Percentiles rank a stretch among this genome's conserved stretches.
phyloP scores from a whole-genome alignment of 2,113 vertebrate species.

The Tupaia tana region DNA sequence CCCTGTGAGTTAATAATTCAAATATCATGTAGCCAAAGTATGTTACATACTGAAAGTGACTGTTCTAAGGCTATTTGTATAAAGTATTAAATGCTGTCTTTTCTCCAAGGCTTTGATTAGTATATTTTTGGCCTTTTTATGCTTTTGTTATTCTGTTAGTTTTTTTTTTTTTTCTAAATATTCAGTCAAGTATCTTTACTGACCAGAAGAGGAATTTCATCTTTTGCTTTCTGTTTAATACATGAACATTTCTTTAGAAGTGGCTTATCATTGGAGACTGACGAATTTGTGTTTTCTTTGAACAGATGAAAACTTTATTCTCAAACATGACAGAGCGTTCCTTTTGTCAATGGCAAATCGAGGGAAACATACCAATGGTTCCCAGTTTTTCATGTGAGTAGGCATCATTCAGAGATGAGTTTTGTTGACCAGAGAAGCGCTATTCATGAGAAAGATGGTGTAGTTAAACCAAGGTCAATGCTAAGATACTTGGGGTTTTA shows the following conservation, averaged over 20 bases:
- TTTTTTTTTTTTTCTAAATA: constrained; percentile 65
- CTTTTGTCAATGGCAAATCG: constrained; percentile 99
- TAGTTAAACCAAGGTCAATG: constrained; percentile 73
- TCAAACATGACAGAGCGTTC: constrained; percentile 99
- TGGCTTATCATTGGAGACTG: constrained; percentile 73
- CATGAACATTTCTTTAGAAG: constrained; percentile 74
- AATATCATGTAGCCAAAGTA: constrained; percentile 41
- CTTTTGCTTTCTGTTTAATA: constrained; percentile 80
- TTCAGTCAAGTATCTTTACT: constrained; percentile 80
- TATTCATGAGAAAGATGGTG: constrained; percentile 89
- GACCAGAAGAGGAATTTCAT: constrained; percentile 85
- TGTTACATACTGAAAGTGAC: constrained; percentile 71
- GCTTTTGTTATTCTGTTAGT: constrained; percentile 74
- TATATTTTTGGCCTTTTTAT: constrained; percentile 70
- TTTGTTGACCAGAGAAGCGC: constrained; percentile 87
- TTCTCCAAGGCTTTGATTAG: constrained; percentile 77
- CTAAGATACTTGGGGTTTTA: constrained; percentile 1
- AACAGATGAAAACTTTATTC: constrained; percentile 99
- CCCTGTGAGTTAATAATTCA: constrained; percentile 49
- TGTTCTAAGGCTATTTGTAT: constrained; percentile 78
- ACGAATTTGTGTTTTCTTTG: constrained; percentile 86
- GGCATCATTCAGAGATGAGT: constrained; percentile 73
- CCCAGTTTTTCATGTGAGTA: constrained; percentile 99
- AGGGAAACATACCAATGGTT: constrained; percentile 99
- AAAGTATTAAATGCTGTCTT: constrained; percentile 79